Evolutionary conservation across 2,888 invertebrate genomes (phyloP).

Genomic region (Chelonus formosanus): DNA sequence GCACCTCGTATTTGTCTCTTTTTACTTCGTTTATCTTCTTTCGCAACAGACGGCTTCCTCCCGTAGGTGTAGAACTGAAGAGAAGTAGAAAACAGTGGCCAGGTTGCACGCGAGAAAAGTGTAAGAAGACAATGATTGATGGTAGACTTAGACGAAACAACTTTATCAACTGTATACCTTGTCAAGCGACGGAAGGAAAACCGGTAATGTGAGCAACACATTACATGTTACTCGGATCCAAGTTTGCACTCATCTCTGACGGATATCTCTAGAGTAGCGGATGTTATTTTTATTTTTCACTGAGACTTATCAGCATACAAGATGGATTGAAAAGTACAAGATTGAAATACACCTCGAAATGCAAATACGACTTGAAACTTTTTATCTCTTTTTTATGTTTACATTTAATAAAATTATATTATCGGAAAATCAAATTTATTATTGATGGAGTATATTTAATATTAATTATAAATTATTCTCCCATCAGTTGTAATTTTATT

Average conservation of each 20-base stretch:
- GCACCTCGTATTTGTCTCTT: conserved; percentile 9
- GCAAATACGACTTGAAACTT: too few relatives aligned
- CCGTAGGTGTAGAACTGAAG: background rate
- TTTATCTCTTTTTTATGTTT: too few relatives aligned
- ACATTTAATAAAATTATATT: too few relatives aligned
- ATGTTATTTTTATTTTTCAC: too few relatives aligned
- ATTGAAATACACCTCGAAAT: too few relatives aligned
- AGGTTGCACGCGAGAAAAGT: conserved; percentile 44
- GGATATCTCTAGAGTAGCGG: background rate
- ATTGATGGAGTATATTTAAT: too few relatives aligned
- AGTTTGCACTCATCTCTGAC: conserved; percentile 33
- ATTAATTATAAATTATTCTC: too few relatives aligned
- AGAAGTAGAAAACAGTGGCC: conserved; percentile 1
- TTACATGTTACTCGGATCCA: conserved; percentile 29
- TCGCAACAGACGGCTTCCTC: conserved; percentile 2
- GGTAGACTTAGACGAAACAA: conserved; percentile 43
- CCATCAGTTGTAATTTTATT: too few relatives aligned
- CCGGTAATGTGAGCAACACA: conserved; percentile 33
- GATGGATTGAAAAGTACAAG: too few relatives aligned
- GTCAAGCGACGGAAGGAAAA: conserved; percentile 30
- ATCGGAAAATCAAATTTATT: too few relatives aligned
- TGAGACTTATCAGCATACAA: too few relatives aligned
- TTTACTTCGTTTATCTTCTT: conserved; percentile 28
- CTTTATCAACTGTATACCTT: conserved; percentile 47
- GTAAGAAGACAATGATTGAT: conserved; percentile 49